A percentile compares a stretch with the other conserved stretches of the same genome.
phyloP scores from a whole-genome alignment of 2,113 vertebrate genomes.

The Gopherus evgoodei region DNA sequence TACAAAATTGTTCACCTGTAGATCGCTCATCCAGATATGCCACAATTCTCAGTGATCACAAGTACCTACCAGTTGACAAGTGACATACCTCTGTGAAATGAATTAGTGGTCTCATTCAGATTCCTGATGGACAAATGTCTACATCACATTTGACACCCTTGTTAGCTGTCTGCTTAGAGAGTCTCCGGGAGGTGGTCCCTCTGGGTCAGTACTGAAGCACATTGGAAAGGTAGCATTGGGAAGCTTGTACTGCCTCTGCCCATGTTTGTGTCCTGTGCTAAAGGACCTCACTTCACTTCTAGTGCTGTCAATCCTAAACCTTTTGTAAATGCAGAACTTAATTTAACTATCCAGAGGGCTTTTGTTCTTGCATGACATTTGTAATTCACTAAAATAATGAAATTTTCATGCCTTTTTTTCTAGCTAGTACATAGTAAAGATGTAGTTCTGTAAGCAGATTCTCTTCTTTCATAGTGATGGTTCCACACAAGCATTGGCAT shows the following conservation, averaged over 20 bases:
- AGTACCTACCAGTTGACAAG: background rate
- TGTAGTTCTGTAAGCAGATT: background rate
- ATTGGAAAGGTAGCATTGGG: background rate
- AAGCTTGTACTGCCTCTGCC: background rate
- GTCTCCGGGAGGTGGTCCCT: background rate
- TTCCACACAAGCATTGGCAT: conserved; percentile 87
- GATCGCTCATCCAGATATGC: background rate
- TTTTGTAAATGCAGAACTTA: background rate
- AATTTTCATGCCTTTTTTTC: background rate
- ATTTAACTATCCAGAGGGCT: background rate
- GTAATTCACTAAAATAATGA: background rate
- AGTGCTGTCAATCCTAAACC: background rate
- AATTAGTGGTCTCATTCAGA: background rate
- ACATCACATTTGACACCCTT: background rate
- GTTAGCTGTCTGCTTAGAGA: background rate
- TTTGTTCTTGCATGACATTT: background rate
- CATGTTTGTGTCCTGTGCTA: background rate
- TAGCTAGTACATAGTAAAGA: conserved; percentile 12
- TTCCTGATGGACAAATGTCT: background rate
- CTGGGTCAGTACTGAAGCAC: background rate
- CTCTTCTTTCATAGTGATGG: conserved; percentile 85
- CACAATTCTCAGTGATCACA: background rate
- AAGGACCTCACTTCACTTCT: no score
- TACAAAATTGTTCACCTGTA: background rate
- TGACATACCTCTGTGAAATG: background rate